phyloP scores from a whole-genome alignment of 2,797 vertebrate genomes.

The Rhynchonycteris naso region DNA sequence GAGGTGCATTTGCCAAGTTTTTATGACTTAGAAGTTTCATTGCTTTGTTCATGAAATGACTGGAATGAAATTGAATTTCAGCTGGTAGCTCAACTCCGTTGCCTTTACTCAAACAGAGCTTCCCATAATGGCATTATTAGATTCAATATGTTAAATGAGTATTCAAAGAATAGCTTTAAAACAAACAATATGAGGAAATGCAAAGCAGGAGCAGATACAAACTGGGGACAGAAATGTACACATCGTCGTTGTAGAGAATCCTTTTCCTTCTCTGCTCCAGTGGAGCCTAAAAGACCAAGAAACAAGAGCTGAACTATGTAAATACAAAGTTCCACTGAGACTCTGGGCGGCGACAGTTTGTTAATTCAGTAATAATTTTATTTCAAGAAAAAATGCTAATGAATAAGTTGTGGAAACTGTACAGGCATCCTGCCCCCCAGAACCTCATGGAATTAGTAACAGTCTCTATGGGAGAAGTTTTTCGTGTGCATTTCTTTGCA shows the following conservation, averaged over 20 bases:
- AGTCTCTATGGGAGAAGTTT: not conserved
- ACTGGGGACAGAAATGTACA: not conserved
- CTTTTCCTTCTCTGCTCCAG: not conserved
- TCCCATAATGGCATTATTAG: not conserved
- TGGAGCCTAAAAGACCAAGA: constrained; percentile 40
- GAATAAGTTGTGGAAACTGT: not conserved
- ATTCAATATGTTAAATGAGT: constrained; percentile 37
- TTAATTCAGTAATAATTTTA: constrained; percentile 26
- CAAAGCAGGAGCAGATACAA: constrained; percentile 13
- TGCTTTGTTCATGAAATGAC: constrained; percentile 18
- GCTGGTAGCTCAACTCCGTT: not conserved
- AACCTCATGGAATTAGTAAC: not conserved
- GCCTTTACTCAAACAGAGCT: not conserved
- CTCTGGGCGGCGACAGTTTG: not conserved
- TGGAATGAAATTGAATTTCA: constrained; percentile 58
- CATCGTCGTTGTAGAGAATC: constrained; percentile 4
- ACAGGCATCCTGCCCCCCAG: not conserved
- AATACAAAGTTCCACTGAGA: not conserved
- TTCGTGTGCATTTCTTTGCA: not conserved
- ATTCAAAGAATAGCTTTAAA: constrained; percentile 50
- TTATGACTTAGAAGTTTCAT: constrained; percentile 13
- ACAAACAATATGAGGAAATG: constrained; percentile 32
- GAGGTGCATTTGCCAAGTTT: not conserved
- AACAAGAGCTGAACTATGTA: not conserved
- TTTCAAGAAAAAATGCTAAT: constrained; percentile 6